A percentile compares a stretch with the other conserved stretches of the same genome.
Evolutionary conservation across 2,888 invertebrate genomes (phyloP).

Genomic region (Erebia ligea): DNA sequence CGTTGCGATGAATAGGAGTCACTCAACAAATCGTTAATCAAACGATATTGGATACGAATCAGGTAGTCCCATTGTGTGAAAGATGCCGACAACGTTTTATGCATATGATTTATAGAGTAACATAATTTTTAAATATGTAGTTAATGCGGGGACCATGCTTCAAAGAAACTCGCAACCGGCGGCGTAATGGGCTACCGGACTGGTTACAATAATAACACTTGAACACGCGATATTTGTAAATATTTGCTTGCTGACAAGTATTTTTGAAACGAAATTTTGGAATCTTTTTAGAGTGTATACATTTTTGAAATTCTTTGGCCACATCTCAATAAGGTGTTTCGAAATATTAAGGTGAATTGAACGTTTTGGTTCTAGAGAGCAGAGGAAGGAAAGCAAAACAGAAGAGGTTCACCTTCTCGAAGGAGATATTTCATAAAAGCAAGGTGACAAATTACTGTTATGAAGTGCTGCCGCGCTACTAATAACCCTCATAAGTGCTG

Average conservation of each 20-base stretch:
- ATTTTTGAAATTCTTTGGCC: background rate
- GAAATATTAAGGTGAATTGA: too few species aligned
- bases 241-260: constrained; percentile 30
- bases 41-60: constrained; percentile 75
- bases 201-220: constrained; percentile 36
- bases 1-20: constrained; percentile 75
- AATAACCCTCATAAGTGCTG: too few species aligned
- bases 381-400: too few species aligned
- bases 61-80: constrained; percentile 78
- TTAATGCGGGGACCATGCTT: constrained; percentile 57
- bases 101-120: constrained; percentile 70
- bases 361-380: too few species aligned
- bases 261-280: constrained; percentile 5
- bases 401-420: too few species aligned
- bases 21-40: constrained; percentile 83
- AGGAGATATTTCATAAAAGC: too few species aligned
- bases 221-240: constrained; percentile 37
- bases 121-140: constrained; percentile 67
- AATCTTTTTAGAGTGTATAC: background rate
- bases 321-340: too few species aligned
- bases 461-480: too few species aligned
- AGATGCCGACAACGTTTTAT: constrained; percentile 68
- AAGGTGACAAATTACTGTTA: too few species aligned
- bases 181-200: constrained; percentile 55
- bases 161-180: constrained; percentile 49